Base-by-base conservation (phyloP, 2,888 invertebrate species). In the Amblyjoppa fuscipennis region DNA sequence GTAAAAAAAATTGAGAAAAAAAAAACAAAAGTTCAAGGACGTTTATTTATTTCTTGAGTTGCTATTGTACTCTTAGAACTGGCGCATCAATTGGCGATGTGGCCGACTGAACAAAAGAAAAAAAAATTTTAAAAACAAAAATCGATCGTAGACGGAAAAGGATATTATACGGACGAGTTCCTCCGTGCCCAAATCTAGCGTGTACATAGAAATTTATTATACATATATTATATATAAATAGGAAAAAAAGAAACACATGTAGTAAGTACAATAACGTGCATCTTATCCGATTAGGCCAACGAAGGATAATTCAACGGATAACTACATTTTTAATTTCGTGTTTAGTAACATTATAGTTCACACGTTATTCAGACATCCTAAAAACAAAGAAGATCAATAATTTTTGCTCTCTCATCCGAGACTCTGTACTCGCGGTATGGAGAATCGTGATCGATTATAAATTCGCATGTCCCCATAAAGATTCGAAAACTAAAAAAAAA, bases 81-180 rank as follows among this genome's bases (percentile, higher is more conserved):
- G 74, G 68, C 84, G 59, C 73, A 20, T 61, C 76, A 71, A 64
- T 53, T 59, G 71, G 66, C 45, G 76, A 70, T 73, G 59, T 64
- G 81, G 38, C 13, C 49, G 68, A 61, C n/a, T 34, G 41, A 77
- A 81, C 45, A 70, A 74, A 80, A 45, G 68, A 3, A 49, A 25
- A 66, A 59, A 69, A 38, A 64, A 38, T 41, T 31, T 45, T 16
- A 56, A 76, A 66, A 53, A 75, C 71, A 45, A 78, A 76, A 74
- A 56, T 59, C 38, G 68, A 87, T 84, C 71, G 81, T 89, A 89
- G 89, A 90, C 88, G 89, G 88, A 89, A 89, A 90, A 91, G 90
- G 89, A 90, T 87, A 89, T 59, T 87, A 89, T 59, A 91, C 91
- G 91, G 91, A 92, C 90, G 91, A 91, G 91, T 93, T 92, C 91